A percentile compares a stretch with the other conserved stretches of the same genome.
Evolutionary conservation across 2,113 vertebrate species (phyloP).

Genomic region (Crotalus viridis): DNA sequence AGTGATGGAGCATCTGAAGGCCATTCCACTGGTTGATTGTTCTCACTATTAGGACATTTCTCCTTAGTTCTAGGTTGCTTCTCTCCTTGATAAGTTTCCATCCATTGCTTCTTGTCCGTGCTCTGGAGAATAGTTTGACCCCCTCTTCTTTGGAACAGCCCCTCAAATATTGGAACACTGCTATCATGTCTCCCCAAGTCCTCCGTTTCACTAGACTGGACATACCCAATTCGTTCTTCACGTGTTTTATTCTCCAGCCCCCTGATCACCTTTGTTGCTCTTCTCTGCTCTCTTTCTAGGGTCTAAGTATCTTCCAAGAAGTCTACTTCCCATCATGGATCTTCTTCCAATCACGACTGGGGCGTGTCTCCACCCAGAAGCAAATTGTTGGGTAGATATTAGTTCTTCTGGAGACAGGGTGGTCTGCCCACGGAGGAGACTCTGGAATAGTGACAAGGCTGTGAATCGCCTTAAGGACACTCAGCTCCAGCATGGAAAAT

Average conservation of each 20-base stretch:
- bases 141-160: not conserved
- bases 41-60: not conserved
- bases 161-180: not conserved
- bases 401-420: not conserved
- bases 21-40: not conserved
- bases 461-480: not conserved
- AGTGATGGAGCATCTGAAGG: not conserved
- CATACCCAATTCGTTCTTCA: too few species aligned
- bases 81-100: not conserved
- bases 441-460: not conserved
- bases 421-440: not conserved
- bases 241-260: not conserved
- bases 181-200: not conserved
- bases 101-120: accelerated
- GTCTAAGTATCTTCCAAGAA: not conserved
- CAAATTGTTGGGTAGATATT: not conserved
- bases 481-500: not conserved
- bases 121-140: not conserved
- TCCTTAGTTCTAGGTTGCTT: not conserved
- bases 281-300: not conserved
- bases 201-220: not conserved
- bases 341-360: not conserved
- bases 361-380: not conserved
- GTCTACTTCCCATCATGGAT: not conserved
- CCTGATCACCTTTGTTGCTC: not conserved